phyloP scores from a whole-genome alignment of 2,797 vertebrate species.

The Cacajao melanocephalus region DNA sequence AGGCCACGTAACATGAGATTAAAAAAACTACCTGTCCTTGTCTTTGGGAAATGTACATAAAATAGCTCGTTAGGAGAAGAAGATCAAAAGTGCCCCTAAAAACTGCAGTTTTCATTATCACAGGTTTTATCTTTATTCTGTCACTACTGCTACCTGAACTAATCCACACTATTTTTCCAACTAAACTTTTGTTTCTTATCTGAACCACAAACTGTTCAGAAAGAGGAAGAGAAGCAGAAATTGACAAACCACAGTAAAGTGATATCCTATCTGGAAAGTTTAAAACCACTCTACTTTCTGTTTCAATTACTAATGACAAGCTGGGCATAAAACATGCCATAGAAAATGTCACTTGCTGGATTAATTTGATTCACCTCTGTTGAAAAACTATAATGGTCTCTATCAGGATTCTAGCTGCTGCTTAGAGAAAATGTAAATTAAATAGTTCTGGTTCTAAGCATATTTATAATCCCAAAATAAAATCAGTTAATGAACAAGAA shows the following conservation, averaged over 20 bases:
- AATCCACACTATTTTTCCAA: conserved; percentile 44
- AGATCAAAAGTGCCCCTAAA: neutral
- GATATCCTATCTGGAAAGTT: conserved; percentile 53
- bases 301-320: conserved; percentile 61
- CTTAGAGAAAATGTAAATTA: conserved; percentile 41
- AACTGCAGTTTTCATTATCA: neutral
- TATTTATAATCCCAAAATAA: conserved; percentile 1
- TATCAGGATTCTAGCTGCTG: neutral
- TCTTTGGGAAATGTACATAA: neutral
- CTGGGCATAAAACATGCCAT: conserved; percentile 31
- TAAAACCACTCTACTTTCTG: conserved; percentile 59
- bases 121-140: neutral
- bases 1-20: neutral
- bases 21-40: neutral
- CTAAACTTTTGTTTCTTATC: conserved; percentile 61
- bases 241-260: conserved; percentile 43
- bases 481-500: neutral
- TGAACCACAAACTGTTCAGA: conserved; percentile 41
- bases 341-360: neutral
- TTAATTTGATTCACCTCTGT: conserved; percentile 32
- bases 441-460: neutral
- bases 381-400: neutral
- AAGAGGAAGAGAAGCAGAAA: conserved; percentile 26
- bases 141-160: conserved; percentile 27
- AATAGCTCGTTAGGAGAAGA: neutral